A percentile compares a stretch with the other conserved stretches of the same genome.
phyloP scores from a whole-genome alignment of 30 jellyfish, hydroid and myxozoan genomes.

The Rhopilema esculentum region DNA sequence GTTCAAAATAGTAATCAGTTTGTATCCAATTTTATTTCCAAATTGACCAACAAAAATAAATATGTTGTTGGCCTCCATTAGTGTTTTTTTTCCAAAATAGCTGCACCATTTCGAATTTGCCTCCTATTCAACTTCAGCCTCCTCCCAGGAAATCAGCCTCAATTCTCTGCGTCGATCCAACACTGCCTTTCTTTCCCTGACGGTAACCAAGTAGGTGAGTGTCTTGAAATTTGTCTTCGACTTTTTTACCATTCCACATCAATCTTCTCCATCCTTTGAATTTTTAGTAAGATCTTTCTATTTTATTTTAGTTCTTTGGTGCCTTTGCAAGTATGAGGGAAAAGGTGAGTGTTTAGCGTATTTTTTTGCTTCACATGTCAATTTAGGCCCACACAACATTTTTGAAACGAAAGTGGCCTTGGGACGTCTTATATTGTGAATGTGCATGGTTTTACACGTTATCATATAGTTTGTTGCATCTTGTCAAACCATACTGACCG shows the following conservation, averaged over 20 bases:
- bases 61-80: slow-evolving; percentile 2
- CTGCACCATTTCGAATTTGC: neutral
- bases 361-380: neutral
- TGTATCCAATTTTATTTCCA: slow-evolving; percentile 61
- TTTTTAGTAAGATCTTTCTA: neutral
- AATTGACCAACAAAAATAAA: slow-evolving; percentile 63
- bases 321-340: slow-evolving; percentile 64
- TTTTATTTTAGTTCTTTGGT: slow-evolving; percentile 37
- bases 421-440: too few relatives aligned
- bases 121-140: neutral
- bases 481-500: too few relatives aligned
- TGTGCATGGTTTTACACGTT: too few relatives aligned
- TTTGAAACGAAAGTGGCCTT: too few relatives aligned
- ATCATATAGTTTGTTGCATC: too few relatives aligned
- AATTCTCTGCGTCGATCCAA: slow-evolving; percentile 8
- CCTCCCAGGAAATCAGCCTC: slow-evolving; percentile 2
- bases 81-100: neutral
- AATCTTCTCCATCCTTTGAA: slow-evolving; percentile 33
- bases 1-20: slow-evolving; percentile 1
- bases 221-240: neutral
- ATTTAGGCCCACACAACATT: neutral
- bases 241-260: neutral
- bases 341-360: slow-evolving; percentile 39
- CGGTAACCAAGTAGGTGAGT: slow-evolving; percentile 36
- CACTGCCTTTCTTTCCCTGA: slow-evolving; percentile 36